Base-by-base conservation (phyloP, 2,113 vertebrate species). In the Polyodon spathula region DNA sequence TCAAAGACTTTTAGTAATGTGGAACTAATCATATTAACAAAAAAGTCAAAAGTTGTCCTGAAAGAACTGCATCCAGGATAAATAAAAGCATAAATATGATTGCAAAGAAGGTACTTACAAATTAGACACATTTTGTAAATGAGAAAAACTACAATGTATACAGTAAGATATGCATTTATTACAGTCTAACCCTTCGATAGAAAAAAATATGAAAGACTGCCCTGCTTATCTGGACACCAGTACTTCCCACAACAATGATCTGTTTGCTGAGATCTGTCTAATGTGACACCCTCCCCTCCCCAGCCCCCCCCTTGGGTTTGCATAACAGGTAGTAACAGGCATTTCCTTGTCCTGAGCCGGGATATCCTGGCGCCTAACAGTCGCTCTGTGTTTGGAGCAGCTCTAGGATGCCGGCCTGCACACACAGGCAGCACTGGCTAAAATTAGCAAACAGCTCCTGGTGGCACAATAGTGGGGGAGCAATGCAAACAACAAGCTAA, bases 281-380 rank as follows among this genome's bases (percentile, higher is more conserved):
- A 42, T 51, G 41, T 63, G 8, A 80, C 62, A 71, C 61, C 62
- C 64, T 67, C 58, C 11, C 37, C 37, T 43, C 15, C 61, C 66
- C 59, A 42, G 40, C 56, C 65, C 68, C 52, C 65, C 48, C 65
- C 64, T 37, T 6, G 8, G 76, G 68, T 93, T 93, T 95, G 89
- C 93, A 94, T 95, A 95, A 97, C 94, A 97, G 96, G 96, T 97
- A 95, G 92, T 90, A 89, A 88, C 93, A 96, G 92, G 92, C 95
- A 93, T 92, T 97, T 97, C 96, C 94, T 93, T 68, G 89, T 95
- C 91, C 94, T 93, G 92, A 85, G 79, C 80, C 93, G 90, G 96
- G 94, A 98, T 93, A 94, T 98, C 95, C 96, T 97, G 96, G 96
- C 94, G 96, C 93, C 96, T 86, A 85, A 75, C 89, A 90, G 95